Percentiles rank a stretch among this genome's conserved stretches.
phyloP scores from a whole-genome alignment of 2,888 invertebrate species.

The Catocala fraxini region DNA sequence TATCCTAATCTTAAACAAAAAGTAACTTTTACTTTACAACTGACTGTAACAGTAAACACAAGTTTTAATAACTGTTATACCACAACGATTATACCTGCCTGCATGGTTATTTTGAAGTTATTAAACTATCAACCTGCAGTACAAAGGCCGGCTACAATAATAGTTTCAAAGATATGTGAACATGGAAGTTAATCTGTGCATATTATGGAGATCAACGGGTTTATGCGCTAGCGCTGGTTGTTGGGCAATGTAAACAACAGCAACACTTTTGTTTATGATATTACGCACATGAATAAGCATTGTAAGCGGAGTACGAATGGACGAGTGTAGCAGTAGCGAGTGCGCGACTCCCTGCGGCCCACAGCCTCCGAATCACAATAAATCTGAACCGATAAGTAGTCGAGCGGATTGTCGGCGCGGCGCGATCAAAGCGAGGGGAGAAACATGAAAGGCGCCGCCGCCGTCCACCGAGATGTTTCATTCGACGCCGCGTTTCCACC shows the following conservation, averaged over 20 bases:
- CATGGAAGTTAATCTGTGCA: neutral
- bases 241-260: slow-evolving; percentile 25
- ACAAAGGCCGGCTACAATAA: neutral
- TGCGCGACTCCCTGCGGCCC: slow-evolving; percentile 72
- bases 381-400: slow-evolving; percentile 87
- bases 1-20: too few species aligned
- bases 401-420: slow-evolving; percentile 84
- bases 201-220: slow-evolving; percentile 19
- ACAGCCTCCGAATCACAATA: slow-evolving; percentile 85
- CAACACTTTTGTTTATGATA: slow-evolving; percentile 63
- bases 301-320: slow-evolving; percentile 64
- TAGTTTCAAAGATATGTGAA: neutral
- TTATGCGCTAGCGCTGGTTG: slow-evolving; percentile 17
- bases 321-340: slow-evolving; percentile 58
- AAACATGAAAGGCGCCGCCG: slow-evolving; percentile 83
- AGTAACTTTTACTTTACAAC: too few species aligned
- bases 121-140: neutral
- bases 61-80: too few species aligned
- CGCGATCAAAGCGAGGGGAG: slow-evolving; percentile 82
- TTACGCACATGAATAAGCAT: slow-evolving; percentile 66
- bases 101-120: too few species aligned
- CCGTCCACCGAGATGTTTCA: slow-evolving; percentile 69
- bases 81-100: too few species aligned
- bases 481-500: slow-evolving; percentile 77
- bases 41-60: too few species aligned